Evolutionary conservation across 2,888 invertebrate genomes (phyloP), one percentile per base, ranked within the genome.

Genomic region (Syritta pipiens): DNA sequence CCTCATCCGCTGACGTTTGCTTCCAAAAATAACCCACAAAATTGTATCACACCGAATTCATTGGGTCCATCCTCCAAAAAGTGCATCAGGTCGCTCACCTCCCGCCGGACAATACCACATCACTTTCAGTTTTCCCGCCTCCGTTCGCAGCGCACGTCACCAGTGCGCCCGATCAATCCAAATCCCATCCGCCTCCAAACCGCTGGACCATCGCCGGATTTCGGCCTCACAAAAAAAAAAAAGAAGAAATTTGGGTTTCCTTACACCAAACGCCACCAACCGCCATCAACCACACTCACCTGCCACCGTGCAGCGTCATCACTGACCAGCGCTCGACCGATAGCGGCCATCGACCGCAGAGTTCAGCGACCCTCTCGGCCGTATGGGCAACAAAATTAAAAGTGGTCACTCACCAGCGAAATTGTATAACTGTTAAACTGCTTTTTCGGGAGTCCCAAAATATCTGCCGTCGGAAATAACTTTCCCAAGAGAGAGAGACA

Each of bases 391-490:
- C 72, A 83, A 83, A 83, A 83, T 72, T 82, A 83, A 82, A 83
- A 83, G 83, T 83, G 83, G 81, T 82, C 81, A 82, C 77, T 79
- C 72, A 62, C 74, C 72, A 79, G 83, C 83, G 83, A 83, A 83
- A 83, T 83, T 83, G 82, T 82, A 82, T 83, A 83, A 83, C 83
- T 82, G 83, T 83, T 82, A 81, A 81, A 65, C 74, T 60, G 62
- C 67, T 72, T 79, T 79, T 72, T 79, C 46, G 55, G 72, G 37
- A 51, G 60, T 57, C 46, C 68, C 74, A 60, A 77, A 72, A 62
- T 37, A 60, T 67, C 51, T 51, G 40, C 37, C 2, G 28, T 9
- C 28, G 37, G 22, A 65, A 72, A 67, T 68, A 79, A 79, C 79
- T 79, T 79, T 79, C 79, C 68, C 72, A 63, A 79, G 60, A 79